phyloP scores from a whole-genome alignment of 2,888 invertebrate species.

The Dryobota labecula region DNA sequence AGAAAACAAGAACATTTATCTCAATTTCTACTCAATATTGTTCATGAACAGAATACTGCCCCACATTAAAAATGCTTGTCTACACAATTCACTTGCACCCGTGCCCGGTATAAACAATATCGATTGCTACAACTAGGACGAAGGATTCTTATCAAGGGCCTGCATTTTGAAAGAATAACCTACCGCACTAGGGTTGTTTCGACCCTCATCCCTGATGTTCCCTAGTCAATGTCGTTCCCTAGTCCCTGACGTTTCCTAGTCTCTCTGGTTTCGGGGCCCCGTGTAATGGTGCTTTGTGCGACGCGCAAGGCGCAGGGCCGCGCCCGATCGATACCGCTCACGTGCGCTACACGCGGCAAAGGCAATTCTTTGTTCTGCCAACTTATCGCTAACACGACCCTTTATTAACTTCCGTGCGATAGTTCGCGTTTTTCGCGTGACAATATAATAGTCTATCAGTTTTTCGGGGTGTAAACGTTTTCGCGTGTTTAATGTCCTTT shows the following conservation, averaged over 20 bases:
- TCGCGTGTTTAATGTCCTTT: constrained; percentile 54
- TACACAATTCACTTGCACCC: constrained; percentile 17
- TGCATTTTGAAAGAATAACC: constrained; percentile 50
- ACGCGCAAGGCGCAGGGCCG: constrained; percentile 73
- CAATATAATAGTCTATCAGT: constrained; percentile 62
- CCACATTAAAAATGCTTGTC: constrained; percentile 16
- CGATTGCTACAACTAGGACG: constrained; percentile 17
- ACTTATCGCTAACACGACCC: constrained; percentile 69
- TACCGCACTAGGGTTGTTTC: constrained; percentile 53
- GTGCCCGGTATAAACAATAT: constrained; percentile 26
- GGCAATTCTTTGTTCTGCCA: constrained; percentile 75
- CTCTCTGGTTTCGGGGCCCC: constrained; percentile 54
- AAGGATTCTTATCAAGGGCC: constrained; percentile 33
- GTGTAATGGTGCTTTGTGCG: constrained; percentile 70
- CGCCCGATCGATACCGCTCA: constrained; percentile 73
- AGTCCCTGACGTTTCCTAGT: background rate
- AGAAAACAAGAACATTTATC: background rate
- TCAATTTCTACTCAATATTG: background rate
- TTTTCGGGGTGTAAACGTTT: constrained; percentile 60
- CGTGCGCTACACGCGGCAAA: constrained; percentile 71
- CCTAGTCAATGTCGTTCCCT: constrained; percentile 18
- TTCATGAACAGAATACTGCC: constrained; percentile 7
- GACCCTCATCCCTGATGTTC: constrained; percentile 40
- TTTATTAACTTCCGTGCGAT: constrained; percentile 71
- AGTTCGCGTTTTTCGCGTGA: constrained; percentile 67